Evolutionary conservation across 2,113 vertebrate genomes (phyloP).

Genomic region (Vidua macroura): DNA sequence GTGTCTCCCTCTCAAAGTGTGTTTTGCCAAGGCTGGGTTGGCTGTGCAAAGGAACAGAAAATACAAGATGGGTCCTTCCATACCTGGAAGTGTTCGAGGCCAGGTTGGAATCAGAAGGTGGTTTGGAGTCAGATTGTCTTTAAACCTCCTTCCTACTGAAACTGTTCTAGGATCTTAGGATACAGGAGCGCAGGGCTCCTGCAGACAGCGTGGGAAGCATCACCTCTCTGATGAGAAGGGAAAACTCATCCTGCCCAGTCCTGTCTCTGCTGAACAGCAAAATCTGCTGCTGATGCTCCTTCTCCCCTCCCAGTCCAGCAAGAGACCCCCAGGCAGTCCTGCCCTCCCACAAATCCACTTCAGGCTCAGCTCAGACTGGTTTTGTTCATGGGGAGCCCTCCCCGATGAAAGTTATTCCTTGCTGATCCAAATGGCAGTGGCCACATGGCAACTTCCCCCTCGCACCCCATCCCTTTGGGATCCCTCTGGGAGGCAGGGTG

Average conservation of each 20-base stretch:
- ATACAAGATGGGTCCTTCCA: not conserved
- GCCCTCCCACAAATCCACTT: not conserved
- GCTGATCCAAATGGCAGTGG: accelerated
- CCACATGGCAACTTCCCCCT: not conserved
- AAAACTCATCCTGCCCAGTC: not conserved
- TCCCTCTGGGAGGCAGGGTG: not conserved
- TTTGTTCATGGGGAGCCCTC: accelerated
- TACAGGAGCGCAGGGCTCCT: not conserved
- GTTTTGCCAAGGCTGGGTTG: not conserved
- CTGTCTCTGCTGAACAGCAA: not conserved
- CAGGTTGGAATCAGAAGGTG: not conserved
- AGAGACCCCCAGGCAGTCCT: not conserved
- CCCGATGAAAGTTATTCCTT: not conserved
- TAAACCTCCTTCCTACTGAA: not conserved
- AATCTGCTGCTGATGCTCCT: accelerated
- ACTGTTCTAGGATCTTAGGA: not conserved
- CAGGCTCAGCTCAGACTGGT: not conserved
- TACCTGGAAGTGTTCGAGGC: not conserved
- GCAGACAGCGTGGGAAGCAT: not conserved
- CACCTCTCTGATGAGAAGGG: not conserved
- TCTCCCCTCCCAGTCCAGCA: not conserved
- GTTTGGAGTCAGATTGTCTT: not conserved
- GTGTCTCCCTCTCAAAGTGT: not conserved
- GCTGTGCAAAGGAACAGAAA: not conserved
- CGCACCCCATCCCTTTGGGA: accelerated